Percentiles rank a stretch among this genome's conserved stretches.
phyloP scores from a whole-genome alignment of 2,888 invertebrate species.

The Stenolophus ochropezus region DNA sequence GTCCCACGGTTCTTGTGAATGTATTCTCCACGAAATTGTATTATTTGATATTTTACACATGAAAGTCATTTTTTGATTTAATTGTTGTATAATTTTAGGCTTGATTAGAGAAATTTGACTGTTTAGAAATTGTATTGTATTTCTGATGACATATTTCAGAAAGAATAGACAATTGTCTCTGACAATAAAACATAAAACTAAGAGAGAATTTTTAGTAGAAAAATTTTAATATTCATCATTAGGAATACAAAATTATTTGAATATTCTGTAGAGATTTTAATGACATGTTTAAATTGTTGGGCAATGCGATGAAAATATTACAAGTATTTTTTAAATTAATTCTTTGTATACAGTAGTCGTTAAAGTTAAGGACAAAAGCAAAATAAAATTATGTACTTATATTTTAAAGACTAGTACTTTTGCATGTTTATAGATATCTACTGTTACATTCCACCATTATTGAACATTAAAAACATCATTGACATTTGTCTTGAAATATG shows the following conservation, averaged over 20 bases:
- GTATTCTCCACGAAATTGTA: slow-evolving; percentile 3
- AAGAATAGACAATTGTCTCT: neutral
- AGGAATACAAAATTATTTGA: neutral
- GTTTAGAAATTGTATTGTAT: slow-evolving; percentile 15
- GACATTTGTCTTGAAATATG: too few species aligned
- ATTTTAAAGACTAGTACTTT: too few species aligned
- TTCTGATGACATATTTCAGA: neutral
- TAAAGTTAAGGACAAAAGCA: too few species aligned
- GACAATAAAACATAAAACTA: neutral
- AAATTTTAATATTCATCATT: neutral
- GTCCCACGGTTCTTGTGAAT: slow-evolving; percentile 35
- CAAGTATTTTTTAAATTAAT: too few species aligned
- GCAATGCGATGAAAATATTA: neutral
- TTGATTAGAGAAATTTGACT: slow-evolving; percentile 22
- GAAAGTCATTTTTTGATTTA: slow-evolving; percentile 33
- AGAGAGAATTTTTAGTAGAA: neutral
- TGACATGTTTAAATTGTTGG: neutral
- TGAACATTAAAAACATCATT: too few species aligned
- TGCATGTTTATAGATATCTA: too few species aligned
- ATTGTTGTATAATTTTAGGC: slow-evolving; percentile 16
- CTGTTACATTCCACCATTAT: too few species aligned
- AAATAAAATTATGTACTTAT: too few species aligned
- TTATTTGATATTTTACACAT: slow-evolving; percentile 31
- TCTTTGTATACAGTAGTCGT: too few species aligned
- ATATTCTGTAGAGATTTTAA: neutral